These are phyloP conservation scores for Eupeodes latifasciatus DNA, from an alignment of 2,888 invertebrate species.

Conservation along the genomic window DNA sequence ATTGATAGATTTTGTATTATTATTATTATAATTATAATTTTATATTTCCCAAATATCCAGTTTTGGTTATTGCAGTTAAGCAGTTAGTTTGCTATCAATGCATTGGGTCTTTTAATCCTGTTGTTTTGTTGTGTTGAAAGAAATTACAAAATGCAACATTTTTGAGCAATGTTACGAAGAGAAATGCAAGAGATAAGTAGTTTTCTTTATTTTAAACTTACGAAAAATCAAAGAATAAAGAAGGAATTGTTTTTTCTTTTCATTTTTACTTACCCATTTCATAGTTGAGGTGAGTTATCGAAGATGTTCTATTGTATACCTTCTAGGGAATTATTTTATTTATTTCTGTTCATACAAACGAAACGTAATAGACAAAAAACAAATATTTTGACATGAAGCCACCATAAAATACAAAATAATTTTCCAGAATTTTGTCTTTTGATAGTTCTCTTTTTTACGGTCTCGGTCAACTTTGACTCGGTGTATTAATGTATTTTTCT, in stretches of 20 bases:
- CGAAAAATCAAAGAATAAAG: constrained; percentile 42
- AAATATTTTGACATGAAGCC: constrained; percentile 59
- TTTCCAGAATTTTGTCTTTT: constrained; percentile 45
- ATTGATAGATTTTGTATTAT: constrained; percentile 18
- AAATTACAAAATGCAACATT: constrained; percentile 71
- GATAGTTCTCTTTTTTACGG: constrained; percentile 14
- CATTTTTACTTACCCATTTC: constrained; percentile 67
- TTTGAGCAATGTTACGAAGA: constrained; percentile 59
- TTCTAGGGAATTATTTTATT: constrained; percentile 16
- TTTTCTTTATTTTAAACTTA: constrained; percentile 34
- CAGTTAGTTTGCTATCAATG: constrained; percentile 71
- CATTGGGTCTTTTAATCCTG: constrained; percentile 65
- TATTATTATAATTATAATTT: neutral
- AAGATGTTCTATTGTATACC: neutral
- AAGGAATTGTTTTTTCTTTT: constrained; percentile 23
- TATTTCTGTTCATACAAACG: constrained; percentile 40
- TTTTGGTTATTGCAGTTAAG: constrained; percentile 60
- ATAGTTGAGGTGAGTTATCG: constrained; percentile 36
- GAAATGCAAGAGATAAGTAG: constrained; percentile 45
- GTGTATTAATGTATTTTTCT: constrained; percentile 44
- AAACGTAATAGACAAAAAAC: constrained; percentile 39
- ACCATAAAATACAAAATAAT: constrained; percentile 49
- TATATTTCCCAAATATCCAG: constrained; percentile 56
- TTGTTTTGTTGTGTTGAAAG: constrained; percentile 53
- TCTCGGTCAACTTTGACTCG: neutral